Evolutionary conservation across 1,140 invertebrate species (phyloP), one percentile per base, ranked within the genome.

Genomic region (Tenebrio molitor): DNA sequence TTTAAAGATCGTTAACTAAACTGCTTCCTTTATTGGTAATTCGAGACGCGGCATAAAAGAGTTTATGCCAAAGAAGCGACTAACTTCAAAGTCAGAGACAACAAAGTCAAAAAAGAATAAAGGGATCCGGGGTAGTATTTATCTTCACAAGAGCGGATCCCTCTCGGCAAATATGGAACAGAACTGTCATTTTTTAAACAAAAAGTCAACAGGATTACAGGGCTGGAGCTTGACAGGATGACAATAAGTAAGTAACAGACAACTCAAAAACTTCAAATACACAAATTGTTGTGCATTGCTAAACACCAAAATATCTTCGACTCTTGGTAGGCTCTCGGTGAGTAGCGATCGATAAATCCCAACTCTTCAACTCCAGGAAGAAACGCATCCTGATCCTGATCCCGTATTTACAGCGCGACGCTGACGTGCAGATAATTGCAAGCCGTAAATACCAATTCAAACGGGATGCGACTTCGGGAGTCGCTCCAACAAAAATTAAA

Each of bases 1-100:
- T 50, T 14, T 50, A 50, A 50, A 50, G 44, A 50, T 50, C 44
- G 44, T 50, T 50, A 50, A 50, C 44, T 50, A 23, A 50, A 50
- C 44, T 50, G 44, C 44, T 50, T 23, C 44, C 44, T 50, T 50
- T 50, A 50, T 50, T 50, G 44, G 44, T 19, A 50, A 50, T 50
- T 50, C 44, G 17, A 50, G 44, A 21, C 44, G 15, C 44, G 44
- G 10, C 23, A 50, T 21, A 19, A 50, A 50, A 8, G 44, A 50
- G 44, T 50, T 50, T 50, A 50, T 50, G 15, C 44, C 44, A 21
- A 21, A 50, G 12, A 50, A 33, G 29, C 29, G 17, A 14, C 16
- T 1, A 50, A 19, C 44, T 50, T 50, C 19, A 50, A 50, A 50
- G 44, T 21, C 17, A 21, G 44, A 44, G 42, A 50, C 36, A 19